phyloP scores from a whole-genome alignment of 2,888 invertebrate genomes.

The Blera fallax region DNA sequence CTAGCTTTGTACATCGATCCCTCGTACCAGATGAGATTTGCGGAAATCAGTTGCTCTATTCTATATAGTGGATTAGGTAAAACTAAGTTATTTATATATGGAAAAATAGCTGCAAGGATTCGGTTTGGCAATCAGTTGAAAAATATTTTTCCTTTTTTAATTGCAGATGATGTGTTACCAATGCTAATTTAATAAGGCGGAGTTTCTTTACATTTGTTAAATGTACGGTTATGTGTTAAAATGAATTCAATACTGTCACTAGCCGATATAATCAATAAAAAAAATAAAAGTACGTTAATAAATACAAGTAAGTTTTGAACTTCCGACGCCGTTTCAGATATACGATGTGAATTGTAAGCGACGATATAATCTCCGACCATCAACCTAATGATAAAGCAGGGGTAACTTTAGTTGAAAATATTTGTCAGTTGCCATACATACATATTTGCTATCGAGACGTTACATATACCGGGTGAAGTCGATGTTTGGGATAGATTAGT shows the following conservation, averaged over 20 bases:
- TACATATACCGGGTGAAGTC: neutral
- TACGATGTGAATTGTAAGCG: neutral
- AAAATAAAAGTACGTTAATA: slow-evolving; percentile 2
- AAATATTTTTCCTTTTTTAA: slow-evolving; percentile 10
- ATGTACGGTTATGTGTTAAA: slow-evolving; percentile 16
- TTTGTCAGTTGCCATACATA: neutral
- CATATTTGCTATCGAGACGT: neutral
- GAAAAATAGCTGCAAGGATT: neutral
- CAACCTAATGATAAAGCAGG: neutral
- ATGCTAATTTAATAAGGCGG: slow-evolving; percentile 15
- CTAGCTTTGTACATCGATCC: too few species aligned
- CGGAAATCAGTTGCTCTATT: too few species aligned
- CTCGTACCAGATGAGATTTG: too few species aligned
- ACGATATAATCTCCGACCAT: neutral
- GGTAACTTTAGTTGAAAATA: too few species aligned
- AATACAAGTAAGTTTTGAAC: slow-evolving; percentile 1
- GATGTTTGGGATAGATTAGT: neutral
- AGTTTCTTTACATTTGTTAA: neutral
- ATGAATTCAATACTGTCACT: slow-evolving; percentile 6
- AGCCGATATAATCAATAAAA: slow-evolving; percentile 4
- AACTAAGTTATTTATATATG: slow-evolving; percentile 12
- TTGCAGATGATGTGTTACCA: slow-evolving; percentile 23
- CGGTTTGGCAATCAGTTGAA: slow-evolving; percentile 10
- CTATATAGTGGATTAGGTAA: neutral
- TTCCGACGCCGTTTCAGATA: slow-evolving; percentile 19